These are phyloP conservation scores for Oryzias dopingdopingensis DNA, from an alignment of 2,797 vertebrate genomes.

Conservation along the genomic window DNA sequence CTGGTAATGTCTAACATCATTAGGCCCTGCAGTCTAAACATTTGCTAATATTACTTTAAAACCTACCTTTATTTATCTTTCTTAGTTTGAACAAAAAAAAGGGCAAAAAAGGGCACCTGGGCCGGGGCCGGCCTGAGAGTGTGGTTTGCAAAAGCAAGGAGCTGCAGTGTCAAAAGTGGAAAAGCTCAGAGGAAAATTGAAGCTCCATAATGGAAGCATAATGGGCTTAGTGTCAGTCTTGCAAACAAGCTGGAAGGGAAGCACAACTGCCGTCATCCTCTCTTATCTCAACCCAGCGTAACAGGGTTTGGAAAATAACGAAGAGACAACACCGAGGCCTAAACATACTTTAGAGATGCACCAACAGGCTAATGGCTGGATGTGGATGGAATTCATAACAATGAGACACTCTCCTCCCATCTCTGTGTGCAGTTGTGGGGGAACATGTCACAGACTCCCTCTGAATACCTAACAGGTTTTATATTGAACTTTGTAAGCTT, in stretches of 20 bases:
- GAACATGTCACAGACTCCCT: conserved; percentile 49
- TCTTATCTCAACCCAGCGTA: conserved; percentile 64
- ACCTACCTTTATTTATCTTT: conserved; percentile 18
- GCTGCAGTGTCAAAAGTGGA: conserved; percentile 77
- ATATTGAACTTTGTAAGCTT: conserved; percentile 26
- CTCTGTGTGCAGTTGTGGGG: conserved; percentile 65
- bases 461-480: conserved; percentile 64
- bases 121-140: conserved; percentile 40
- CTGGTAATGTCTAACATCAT: too few species aligned
- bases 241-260: conserved; percentile 66
- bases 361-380: conserved; percentile 66
- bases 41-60: too few species aligned
- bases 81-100: conserved; percentile 25
- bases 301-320: conserved; percentile 68
- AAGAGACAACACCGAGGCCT: conserved; percentile 62
- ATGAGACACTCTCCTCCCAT: conserved; percentile 40
- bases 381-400: conserved; percentile 68
- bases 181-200: conserved; percentile 77
- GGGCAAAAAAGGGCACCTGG: conserved; percentile 34
- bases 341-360: conserved; percentile 72
- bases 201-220: conserved; percentile 82
- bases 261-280: conserved; percentile 69
- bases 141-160: conserved; percentile 65
- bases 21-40: too few species aligned
- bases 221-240: conserved; percentile 82